Conservation (phyloP, 2,797 vertebrate species). For the Diceros bicornis region DNA sequence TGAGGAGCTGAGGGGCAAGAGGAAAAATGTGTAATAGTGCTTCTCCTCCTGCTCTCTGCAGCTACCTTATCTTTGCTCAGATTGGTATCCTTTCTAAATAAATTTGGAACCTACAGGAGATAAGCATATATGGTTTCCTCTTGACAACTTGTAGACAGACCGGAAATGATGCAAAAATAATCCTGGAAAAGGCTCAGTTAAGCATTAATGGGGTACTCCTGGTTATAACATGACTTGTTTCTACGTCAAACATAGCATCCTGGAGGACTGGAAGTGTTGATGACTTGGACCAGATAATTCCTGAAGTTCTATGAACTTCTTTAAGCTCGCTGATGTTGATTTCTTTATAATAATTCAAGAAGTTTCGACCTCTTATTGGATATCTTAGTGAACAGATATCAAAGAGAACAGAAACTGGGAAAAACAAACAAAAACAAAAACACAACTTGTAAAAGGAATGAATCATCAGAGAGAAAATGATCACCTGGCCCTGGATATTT, state of each 20-base stretch:
- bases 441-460: neutral
- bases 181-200: neutral
- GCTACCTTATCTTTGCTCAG: neutral
- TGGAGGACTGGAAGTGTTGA: neutral
- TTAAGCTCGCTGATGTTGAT: neutral
- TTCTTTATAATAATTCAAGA: conserved; percentile 6
- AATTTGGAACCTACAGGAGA: neutral
- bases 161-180: neutral
- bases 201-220: neutral
- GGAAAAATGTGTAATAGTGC: neutral
- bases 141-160: neutral
- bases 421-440: neutral
- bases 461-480: neutral
- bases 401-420: neutral
- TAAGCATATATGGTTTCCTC: neutral
- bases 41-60: neutral
- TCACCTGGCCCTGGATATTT: neutral
- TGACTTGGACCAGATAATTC: neutral
- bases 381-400: neutral
- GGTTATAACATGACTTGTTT: neutral
- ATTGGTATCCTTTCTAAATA: neutral
- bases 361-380: neutral
- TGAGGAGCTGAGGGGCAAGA: neutral
- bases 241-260: neutral
- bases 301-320: neutral